phyloP scores from a whole-genome alignment of 2,113 vertebrate genomes.

The Mustela nigripes region DNA sequence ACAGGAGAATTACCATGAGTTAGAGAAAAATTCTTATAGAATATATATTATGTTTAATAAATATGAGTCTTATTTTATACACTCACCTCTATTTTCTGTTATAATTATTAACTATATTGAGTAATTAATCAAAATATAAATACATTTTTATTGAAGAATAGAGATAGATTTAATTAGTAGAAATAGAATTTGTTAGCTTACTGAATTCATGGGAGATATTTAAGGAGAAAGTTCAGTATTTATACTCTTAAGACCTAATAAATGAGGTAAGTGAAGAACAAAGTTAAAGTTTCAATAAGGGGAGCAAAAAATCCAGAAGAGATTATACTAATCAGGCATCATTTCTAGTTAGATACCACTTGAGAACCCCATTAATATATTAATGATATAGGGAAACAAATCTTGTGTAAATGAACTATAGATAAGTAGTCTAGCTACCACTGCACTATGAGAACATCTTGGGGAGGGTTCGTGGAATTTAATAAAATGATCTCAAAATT shows the following conservation, averaged over 20 bases:
- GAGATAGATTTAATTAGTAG: background rate
- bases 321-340: background rate
- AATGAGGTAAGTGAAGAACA: background rate
- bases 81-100: background rate
- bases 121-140: background rate
- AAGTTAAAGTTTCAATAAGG: background rate
- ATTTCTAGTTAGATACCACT: background rate
- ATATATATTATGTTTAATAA: background rate
- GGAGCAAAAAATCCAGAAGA: background rate
- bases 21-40: background rate
- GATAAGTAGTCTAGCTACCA: background rate
- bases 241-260: background rate
- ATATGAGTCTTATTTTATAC: conserved; percentile 19
- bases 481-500: background rate
- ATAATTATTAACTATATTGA: background rate
- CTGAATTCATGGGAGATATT: background rate
- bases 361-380: background rate
- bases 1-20: background rate
- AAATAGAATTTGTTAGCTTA: background rate
- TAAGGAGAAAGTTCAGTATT: background rate
- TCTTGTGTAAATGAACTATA: background rate
- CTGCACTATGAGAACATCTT: too few species aligned
- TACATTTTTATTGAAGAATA: background rate
- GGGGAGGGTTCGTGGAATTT: background rate
- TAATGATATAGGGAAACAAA: background rate